phyloP scores from a whole-genome alignment of 1,140 invertebrate genomes.

The Paraescarpia echinospica region DNA sequence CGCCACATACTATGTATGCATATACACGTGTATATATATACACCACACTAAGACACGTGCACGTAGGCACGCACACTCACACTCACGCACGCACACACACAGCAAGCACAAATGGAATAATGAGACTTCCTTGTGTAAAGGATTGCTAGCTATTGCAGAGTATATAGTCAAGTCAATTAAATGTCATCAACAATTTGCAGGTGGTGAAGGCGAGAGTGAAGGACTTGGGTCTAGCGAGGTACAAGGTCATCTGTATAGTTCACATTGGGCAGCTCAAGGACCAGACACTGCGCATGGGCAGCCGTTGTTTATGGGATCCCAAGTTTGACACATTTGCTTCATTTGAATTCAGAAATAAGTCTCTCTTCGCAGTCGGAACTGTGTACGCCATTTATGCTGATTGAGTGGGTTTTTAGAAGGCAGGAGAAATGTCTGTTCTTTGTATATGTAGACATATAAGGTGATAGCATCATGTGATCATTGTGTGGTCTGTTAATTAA shows the following conservation, averaged over 20 bases:
- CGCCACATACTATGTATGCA: too few relatives aligned
- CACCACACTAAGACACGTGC: too few relatives aligned
- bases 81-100: too few relatives aligned
- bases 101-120: not conserved
- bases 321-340: conserved; percentile 47
- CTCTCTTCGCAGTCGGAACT: conserved; percentile 51
- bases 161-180: not conserved
- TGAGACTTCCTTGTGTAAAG: not conserved
- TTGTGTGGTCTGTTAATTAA: not conserved
- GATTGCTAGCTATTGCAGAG: not conserved
- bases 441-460: not conserved
- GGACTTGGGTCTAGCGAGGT: conserved; percentile 51
- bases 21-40: too few relatives aligned
- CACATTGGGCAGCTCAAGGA: conserved; percentile 42
- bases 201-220: conserved; percentile 54
- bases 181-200: conserved; percentile 32
- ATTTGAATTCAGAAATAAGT: conserved; percentile 50
- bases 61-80: too few relatives aligned
- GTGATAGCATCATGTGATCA: not conserved
- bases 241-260: conserved; percentile 44
- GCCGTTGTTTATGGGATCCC: conserved; percentile 53
- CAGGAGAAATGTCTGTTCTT: not conserved
- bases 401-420: conserved; percentile 25
- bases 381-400: conserved; percentile 54
- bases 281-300: conserved; percentile 49